A percentile compares a stretch with the other conserved stretches of the same genome.
Evolutionary conservation across 2,113 vertebrate genomes (phyloP).

Genomic region (Phalacrocorax aristotelis): DNA sequence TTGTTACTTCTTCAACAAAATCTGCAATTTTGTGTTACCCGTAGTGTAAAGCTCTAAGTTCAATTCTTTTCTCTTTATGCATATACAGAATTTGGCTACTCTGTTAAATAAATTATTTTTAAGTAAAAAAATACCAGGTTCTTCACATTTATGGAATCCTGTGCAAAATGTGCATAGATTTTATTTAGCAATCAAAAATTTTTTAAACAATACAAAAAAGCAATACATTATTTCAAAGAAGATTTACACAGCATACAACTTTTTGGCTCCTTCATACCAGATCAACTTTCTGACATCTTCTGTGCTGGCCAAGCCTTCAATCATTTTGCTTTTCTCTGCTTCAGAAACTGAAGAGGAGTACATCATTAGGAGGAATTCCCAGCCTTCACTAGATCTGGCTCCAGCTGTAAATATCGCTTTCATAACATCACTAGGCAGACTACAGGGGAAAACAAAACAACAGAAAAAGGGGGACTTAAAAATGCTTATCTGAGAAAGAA

Average conservation of each 20-base stretch:
- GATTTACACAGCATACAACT: neutral
- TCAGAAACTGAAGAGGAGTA: conserved; percentile 75
- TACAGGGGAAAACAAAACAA: conserved; percentile 49
- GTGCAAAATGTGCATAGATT: neutral
- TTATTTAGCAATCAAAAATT: neutral
- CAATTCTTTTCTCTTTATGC: neutral
- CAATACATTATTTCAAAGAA: neutral
- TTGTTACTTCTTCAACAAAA: neutral
- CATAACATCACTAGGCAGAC: conserved; percentile 88
- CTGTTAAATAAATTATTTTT: neutral
- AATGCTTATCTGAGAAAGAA: neutral
- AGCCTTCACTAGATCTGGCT: conserved; percentile 79
- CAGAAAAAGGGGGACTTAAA: neutral
- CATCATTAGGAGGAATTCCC: conserved; percentile 74
- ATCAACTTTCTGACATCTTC: conserved; percentile 77
- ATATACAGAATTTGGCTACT: neutral
- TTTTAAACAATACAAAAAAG: neutral
- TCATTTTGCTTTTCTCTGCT: conserved; percentile 86
- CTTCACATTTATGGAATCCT: neutral
- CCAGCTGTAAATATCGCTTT: conserved; percentile 83
- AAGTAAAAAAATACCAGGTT: neutral
- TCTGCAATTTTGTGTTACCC: neutral
- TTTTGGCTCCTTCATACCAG: conserved; percentile 74
- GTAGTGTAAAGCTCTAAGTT: neutral
- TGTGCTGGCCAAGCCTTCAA: conserved; percentile 86